Conservation (phyloP, 2,888 invertebrate species). For the Osedax frankpressi region DNA sequence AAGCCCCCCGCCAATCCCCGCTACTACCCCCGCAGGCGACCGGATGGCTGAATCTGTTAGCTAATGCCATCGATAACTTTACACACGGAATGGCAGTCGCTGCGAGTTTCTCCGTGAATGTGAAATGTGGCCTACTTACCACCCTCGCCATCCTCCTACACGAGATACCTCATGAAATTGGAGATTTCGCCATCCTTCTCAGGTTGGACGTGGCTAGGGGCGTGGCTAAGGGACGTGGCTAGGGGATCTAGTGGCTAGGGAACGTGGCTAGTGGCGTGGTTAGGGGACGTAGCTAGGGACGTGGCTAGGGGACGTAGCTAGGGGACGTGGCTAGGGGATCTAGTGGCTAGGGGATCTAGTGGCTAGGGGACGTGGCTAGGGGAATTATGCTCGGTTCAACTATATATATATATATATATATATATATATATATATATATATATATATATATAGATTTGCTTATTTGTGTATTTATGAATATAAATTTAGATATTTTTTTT, state of each 20-base stretch:
- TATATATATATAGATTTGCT: too few relatives aligned
- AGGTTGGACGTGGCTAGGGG: conserved; percentile 35
- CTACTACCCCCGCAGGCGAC: conserved; percentile 49
- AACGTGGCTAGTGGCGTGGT: too few relatives aligned
- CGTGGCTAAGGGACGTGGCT: background rate
- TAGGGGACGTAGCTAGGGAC: background rate
- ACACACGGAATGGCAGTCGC: conserved; percentile 93
- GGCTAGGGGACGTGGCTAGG: background rate
- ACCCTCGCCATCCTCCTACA: conserved; percentile 87
- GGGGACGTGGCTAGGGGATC: background rate
- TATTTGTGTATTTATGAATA: too few relatives aligned
- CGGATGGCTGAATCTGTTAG: conserved; percentile 84
- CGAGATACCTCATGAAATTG: conserved; percentile 96
- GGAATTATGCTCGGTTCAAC: too few relatives aligned
- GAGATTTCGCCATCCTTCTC: conserved; percentile 89
- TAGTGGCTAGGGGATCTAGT: background rate
- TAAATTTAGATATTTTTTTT: too few relatives aligned
- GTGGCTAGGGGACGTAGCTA: too few relatives aligned
- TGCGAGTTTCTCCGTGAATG: conserved; percentile 86
- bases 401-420: too few relatives aligned
- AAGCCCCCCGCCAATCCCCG: background rate
- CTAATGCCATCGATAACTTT: conserved; percentile 94
- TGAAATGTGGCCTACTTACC: conserved; percentile 74
- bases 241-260: background rate
- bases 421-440: too few relatives aligned